Conservation (phyloP, 1,140 invertebrate species). For the Hyles euphorbiae region DNA sequence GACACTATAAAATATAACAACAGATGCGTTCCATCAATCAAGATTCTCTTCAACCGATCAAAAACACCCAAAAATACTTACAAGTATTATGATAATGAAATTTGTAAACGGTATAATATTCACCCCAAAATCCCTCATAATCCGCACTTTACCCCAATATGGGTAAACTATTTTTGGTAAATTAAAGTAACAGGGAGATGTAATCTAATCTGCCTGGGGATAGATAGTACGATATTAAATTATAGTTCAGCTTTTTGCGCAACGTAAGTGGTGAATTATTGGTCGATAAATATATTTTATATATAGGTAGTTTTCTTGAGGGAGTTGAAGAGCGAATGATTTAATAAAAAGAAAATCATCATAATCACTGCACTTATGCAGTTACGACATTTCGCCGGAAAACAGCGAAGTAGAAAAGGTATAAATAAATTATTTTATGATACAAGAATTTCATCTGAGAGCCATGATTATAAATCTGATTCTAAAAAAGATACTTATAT, state of each 20-base stretch:
- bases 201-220: conserved; percentile 40
- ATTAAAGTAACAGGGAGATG: conserved; percentile 42
- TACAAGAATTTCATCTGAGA: no score
- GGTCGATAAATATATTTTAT: background rate
- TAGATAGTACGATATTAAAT: conserved; percentile 44
- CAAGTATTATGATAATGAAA: conserved; percentile 49
- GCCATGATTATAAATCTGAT: no score
- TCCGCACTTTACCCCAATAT: conserved; percentile 49
- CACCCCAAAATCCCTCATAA: conserved; percentile 41
- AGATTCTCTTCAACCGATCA: conserved; percentile 4
- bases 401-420: no score
- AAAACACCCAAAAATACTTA: conserved; percentile 3
- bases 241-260: conserved; percentile 24
- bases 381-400: no score
- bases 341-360: no score
- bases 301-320: no score
- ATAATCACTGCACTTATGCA: no score
- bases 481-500: no score
- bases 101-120: conserved; percentile 46
- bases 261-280: background rate
- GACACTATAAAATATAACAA: background rate
- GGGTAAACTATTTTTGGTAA: conserved; percentile 54
- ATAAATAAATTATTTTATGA: no score
- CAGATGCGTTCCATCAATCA: conserved; percentile 12
- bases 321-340: no score